Evolutionary conservation across 1,140 invertebrate species (phyloP).

Genomic region (Meloidogyne floridensis): DNA sequence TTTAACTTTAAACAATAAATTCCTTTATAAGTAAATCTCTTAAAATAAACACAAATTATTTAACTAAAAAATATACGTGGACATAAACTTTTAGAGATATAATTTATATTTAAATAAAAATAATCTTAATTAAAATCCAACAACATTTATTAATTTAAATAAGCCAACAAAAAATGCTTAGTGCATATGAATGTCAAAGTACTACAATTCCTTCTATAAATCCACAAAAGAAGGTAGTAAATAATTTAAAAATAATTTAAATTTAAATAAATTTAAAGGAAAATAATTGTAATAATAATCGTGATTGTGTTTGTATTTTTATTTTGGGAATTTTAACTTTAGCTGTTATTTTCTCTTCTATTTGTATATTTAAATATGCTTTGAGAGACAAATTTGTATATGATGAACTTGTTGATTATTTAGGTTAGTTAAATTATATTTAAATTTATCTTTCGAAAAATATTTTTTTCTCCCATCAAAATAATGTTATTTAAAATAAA

Average conservation of each 20-base stretch:
- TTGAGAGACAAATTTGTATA: conserved; percentile 44
- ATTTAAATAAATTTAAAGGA: conserved; percentile 12
- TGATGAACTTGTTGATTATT: conserved; percentile 47
- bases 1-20: too few species aligned
- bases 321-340: conserved; percentile 36
- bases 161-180: background rate
- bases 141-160: background rate
- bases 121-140: too few species aligned
- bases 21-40: too few species aligned
- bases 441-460: background rate
- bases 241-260: background rate
- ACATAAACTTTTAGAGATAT: too few species aligned
- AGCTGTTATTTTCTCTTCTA: conserved; percentile 42
- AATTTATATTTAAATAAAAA: too few species aligned
- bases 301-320: conserved; percentile 48
- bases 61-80: too few species aligned
- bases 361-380: conserved; percentile 45
- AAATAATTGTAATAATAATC: background rate
- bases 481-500: too few species aligned
- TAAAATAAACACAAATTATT: too few species aligned
- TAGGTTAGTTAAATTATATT: conserved; percentile 5
- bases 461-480: background rate
- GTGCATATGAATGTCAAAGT: background rate
- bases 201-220: conserved; percentile 1
- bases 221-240: background rate